A percentile compares a stretch with the other conserved stretches of the same genome.
Conservation (phyloP, 1,140 invertebrate species). For the Cydia amplana region DNA sequence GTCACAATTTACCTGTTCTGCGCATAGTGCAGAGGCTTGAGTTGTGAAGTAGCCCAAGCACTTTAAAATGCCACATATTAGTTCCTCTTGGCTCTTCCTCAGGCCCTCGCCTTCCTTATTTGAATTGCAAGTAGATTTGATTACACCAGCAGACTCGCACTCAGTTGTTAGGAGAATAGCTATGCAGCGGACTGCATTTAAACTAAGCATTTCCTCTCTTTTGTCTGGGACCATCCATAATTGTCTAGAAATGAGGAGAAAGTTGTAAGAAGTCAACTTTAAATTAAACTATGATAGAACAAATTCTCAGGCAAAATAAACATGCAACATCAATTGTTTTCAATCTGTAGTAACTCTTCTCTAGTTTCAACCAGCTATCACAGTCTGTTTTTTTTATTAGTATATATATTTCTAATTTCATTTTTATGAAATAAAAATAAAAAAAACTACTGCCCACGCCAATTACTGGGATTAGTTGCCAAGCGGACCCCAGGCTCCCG, state of each 20-base stretch:
- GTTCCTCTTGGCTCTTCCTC: conserved; percentile 69
- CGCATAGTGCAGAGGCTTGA: conserved; percentile 63
- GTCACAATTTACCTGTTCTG: conserved; percentile 75
- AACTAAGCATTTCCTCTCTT: conserved; percentile 72
- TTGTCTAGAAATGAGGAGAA: conserved; percentile 56
- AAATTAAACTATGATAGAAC: too few species aligned
- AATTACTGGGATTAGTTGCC: too few species aligned
- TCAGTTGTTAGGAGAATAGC: conserved; percentile 66
- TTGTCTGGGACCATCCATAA: conserved; percentile 73
- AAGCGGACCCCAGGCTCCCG: too few species aligned
- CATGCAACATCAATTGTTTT: too few species aligned
- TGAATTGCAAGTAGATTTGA: conserved; percentile 54
- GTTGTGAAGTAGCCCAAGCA: conserved; percentile 75
- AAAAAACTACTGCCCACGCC: too few species aligned
- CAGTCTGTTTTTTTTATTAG: too few species aligned
- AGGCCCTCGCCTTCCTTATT: conserved; percentile 54
- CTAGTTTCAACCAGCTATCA: too few species aligned
- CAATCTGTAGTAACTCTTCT: too few species aligned
- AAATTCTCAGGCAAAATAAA: too few species aligned
- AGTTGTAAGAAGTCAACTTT: not conserved
- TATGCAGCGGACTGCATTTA: conserved; percentile 64
- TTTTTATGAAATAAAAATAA: too few species aligned
- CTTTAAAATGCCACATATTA: conserved; percentile 73
- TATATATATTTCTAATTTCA: too few species aligned
- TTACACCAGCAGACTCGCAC: conserved; percentile 71